phyloP scores from a whole-genome alignment of 2,888 invertebrate genomes.

The Boloria euphrosyne region DNA sequence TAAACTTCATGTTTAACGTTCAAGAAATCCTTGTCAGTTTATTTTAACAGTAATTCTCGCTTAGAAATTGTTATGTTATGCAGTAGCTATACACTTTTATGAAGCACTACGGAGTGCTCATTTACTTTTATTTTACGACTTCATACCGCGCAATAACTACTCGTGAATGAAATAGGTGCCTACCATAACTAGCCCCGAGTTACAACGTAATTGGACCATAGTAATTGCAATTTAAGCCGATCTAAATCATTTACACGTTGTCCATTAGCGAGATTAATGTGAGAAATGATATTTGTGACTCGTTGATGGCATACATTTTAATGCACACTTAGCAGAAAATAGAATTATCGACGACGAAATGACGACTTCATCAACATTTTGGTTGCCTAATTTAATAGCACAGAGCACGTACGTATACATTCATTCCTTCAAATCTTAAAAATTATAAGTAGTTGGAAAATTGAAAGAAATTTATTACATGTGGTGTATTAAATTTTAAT shows the following conservation, averaged over 20 bases:
- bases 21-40: too few relatives aligned
- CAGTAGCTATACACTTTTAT: neutral
- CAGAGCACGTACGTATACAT: neutral
- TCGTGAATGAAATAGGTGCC: too few relatives aligned
- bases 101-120: neutral
- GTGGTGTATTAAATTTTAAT: too few relatives aligned
- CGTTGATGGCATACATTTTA: neutral
- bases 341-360: neutral
- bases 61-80: too few relatives aligned
- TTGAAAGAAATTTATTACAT: too few relatives aligned
- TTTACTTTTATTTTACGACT: too few relatives aligned
- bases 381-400: neutral
- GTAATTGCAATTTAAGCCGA: conserved; percentile 24
- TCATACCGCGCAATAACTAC: too few relatives aligned
- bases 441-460: too few relatives aligned
- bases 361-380: neutral
- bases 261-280: conserved; percentile 16
- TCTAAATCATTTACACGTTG: conserved; percentile 28
- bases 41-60: too few relatives aligned
- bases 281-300: conserved; percentile 21
- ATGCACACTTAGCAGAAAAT: neutral
- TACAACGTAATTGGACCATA: conserved; percentile 23
- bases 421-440: too few relatives aligned
- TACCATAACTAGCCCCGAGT: conserved; percentile 4
- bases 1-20: too few relatives aligned